A percentile compares a stretch with the other conserved stretches of the same genome.
Evolutionary conservation across 2,113 vertebrate genomes (phyloP).

Genomic region (Poeciliopsis occidentalis): DNA sequence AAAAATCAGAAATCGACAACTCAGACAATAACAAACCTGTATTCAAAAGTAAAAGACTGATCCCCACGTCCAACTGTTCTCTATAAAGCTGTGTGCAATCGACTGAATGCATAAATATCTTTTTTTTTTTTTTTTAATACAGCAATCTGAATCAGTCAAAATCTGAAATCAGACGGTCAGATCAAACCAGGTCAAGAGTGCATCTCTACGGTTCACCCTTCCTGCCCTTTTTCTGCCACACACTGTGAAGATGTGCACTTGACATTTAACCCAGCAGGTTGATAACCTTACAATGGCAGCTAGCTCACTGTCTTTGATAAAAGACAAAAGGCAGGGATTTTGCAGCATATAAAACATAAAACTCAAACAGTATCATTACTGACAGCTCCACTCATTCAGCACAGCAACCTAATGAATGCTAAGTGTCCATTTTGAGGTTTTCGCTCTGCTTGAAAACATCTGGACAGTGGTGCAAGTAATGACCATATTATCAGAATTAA

Average conservation of each 20-base stretch:
- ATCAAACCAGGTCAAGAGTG: not conserved
- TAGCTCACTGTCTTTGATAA: not conserved
- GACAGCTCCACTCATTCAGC: conserved; percentile 1
- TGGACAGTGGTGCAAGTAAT: conserved; percentile 66
- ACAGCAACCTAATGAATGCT: conserved; percentile 7
- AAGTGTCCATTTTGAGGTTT: conserved; percentile 74
- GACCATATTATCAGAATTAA: not conserved
- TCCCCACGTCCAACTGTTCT: no score
- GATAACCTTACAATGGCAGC: not conserved
- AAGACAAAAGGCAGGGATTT: not conserved
- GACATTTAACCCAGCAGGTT: not conserved
- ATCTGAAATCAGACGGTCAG: not conserved
- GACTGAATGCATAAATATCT: no score
- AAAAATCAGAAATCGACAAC: no score
- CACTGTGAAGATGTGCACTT: not conserved
- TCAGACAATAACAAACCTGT: not conserved
- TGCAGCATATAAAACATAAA: not conserved
- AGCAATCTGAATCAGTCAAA: not conserved
- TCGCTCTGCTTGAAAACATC: conserved; percentile 62
- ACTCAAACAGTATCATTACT: not conserved
- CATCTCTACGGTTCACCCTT: not conserved
- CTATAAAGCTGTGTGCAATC: no score
- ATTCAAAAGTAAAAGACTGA: not conserved
- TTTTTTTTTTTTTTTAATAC: no score
- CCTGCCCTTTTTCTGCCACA: not conserved